These are phyloP conservation scores for Scaptomyza polygonia DNA, from an alignment of 2,888 invertebrate genomes.

Conservation along the genomic window DNA sequence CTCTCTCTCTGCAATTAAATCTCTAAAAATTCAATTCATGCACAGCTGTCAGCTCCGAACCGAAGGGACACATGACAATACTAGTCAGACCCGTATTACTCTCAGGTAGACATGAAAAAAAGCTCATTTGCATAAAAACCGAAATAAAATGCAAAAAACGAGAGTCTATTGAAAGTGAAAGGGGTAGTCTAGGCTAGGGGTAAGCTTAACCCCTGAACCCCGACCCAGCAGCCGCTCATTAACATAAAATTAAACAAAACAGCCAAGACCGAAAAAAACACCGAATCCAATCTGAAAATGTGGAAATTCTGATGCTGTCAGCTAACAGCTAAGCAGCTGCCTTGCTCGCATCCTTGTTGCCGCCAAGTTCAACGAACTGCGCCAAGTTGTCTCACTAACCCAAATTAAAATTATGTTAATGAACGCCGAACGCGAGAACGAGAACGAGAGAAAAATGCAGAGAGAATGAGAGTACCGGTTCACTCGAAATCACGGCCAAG, in stretches of 20 bases:
- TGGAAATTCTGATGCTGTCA: constrained; percentile 66
- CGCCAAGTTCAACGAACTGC: constrained; percentile 70
- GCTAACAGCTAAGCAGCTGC: constrained; percentile 60
- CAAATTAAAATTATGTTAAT: constrained; percentile 84
- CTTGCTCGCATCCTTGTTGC: constrained; percentile 37
- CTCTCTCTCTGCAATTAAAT: constrained; percentile 64
- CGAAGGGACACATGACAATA: constrained; percentile 14
- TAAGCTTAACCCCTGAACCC: constrained; percentile 43
- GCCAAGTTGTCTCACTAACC: constrained; percentile 80
- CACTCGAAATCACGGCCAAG: constrained; percentile 80
- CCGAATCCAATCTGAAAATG: constrained; percentile 1
- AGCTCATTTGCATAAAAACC: constrained; percentile 76
- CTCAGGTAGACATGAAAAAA: constrained; percentile 69
- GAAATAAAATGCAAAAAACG: constrained; percentile 34
- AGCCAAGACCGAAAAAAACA: constrained; percentile 24
- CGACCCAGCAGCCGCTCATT: constrained; percentile 67
- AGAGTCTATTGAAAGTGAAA: constrained; percentile 61
- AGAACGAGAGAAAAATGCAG: neutral
- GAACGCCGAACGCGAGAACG: constrained; percentile 45
- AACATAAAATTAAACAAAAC: constrained; percentile 71
- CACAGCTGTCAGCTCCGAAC: constrained; percentile 56
- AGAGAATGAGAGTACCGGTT: constrained; percentile 37
- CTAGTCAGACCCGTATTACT: constrained; percentile 29
- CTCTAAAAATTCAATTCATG: constrained; percentile 20
- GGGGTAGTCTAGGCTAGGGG: constrained; percentile 57